These are phyloP conservation scores for Cossypha dichroa DNA, from an alignment of 2,797 vertebrate species.

Conservation along the genomic window DNA sequence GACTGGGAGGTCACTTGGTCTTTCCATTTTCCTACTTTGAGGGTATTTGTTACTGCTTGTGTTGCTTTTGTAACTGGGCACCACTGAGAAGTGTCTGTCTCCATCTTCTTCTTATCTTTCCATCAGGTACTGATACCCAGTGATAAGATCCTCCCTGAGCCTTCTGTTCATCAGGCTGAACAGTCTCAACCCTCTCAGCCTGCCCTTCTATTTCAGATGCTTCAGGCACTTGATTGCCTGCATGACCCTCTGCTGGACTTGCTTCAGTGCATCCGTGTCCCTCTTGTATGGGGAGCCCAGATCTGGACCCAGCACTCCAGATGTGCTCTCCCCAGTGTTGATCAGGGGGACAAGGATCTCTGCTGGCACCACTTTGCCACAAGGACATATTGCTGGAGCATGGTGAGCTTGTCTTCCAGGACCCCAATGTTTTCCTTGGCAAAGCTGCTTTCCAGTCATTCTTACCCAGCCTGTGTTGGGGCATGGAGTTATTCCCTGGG, in stretches of 20 bases:
- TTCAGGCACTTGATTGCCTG: neutral
- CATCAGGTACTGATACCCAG: neutral
- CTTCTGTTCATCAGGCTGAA: neutral
- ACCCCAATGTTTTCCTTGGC: neutral
- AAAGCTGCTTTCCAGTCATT: neutral
- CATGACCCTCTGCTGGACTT: neutral
- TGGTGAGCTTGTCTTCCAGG: neutral
- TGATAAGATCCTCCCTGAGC: neutral
- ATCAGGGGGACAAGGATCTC: neutral
- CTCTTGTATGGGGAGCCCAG: neutral
- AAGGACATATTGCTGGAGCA: neutral
- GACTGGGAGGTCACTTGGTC: neutral
- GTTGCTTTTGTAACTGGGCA: neutral
- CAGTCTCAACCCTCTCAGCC: neutral
- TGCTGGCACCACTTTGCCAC: neutral
- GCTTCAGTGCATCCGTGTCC: neutral
- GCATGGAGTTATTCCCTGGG: neutral
- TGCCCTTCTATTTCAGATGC: neutral
- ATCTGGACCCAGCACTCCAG: neutral
- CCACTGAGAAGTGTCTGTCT: neutral
- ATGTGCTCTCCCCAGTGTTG: neutral
- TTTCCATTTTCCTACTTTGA: neutral
- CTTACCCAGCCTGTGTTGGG: neutral
- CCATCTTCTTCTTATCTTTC: neutral
- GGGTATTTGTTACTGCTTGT: neutral